Evolutionary conservation across 2,888 invertebrate genomes (phyloP).

Genomic region (Ophion slaviceki): DNA sequence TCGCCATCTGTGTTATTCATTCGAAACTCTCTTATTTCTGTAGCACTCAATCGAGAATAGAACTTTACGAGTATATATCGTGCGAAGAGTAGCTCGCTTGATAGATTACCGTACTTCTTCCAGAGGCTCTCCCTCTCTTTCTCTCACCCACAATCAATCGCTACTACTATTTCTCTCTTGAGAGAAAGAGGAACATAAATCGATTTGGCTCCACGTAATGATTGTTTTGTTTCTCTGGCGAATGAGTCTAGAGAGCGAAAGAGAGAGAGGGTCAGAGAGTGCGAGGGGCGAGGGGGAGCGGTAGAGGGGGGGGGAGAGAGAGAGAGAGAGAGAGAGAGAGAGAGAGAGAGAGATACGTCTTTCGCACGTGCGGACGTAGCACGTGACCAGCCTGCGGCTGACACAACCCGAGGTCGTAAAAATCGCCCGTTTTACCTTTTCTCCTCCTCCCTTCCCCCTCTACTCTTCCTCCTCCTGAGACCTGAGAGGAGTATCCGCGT

Average conservation of each 20-base stretch:
- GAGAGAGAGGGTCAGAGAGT: background rate
- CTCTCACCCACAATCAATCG: background rate
- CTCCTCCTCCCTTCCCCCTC: constrained; percentile 27
- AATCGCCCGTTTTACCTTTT: constrained; percentile 5
- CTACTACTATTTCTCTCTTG: background rate
- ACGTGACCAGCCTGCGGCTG: constrained; percentile 47
- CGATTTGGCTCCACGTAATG: constrained; percentile 26
- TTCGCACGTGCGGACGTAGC: constrained; percentile 54
- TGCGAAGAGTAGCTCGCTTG: background rate
- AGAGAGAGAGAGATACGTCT: background rate
- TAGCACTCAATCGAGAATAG: constrained; percentile 30
- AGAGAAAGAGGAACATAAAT: constrained; percentile 24
- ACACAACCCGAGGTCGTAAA: constrained; percentile 40
- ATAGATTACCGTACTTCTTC: constrained; percentile 52
- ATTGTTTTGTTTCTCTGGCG: constrained; percentile 37
- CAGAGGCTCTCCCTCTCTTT: constrained; percentile 19
- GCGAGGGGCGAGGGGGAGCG: no score
- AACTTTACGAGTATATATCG: constrained; percentile 42
- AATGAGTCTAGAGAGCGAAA: background rate
- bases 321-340: background rate
- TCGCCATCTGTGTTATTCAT: background rate
- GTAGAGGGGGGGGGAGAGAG: background rate
- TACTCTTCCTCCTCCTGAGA: constrained; percentile 31
- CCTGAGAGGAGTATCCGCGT: constrained; percentile 32
- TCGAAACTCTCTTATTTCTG: background rate